Evolutionary conservation across 2,113 vertebrate genomes (phyloP).

Genomic region (Orthonyx spaldingii): DNA sequence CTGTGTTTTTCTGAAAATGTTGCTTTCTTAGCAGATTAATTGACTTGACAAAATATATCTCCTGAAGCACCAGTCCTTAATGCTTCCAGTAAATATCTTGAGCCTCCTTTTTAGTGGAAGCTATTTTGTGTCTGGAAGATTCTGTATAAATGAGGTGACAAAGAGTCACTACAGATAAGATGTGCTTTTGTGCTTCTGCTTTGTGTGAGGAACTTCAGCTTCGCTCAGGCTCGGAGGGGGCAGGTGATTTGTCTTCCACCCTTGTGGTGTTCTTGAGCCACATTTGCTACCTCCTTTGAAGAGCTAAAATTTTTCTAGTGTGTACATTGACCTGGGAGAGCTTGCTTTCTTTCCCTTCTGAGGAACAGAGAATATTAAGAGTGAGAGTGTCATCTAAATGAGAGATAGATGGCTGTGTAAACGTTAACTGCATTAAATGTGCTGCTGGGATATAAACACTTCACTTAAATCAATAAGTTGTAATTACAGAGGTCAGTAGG

Average conservation of each 20-base stretch:
- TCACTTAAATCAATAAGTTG: slow-evolving; percentile 41
- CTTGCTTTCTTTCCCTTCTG: neutral
- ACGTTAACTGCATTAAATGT: neutral
- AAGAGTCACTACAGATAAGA: neutral
- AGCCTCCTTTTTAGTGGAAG: neutral
- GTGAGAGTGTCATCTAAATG: slow-evolving; percentile 7
- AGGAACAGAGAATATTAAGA: neutral
- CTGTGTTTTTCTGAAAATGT: neutral
- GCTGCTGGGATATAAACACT: neutral
- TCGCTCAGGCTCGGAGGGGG: neutral
- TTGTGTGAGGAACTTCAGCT: neutral
- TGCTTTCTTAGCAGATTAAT: neutral
- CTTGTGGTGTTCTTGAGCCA: neutral
- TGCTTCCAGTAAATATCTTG: neutral
- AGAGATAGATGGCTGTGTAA: neutral
- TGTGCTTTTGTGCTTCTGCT: neutral
- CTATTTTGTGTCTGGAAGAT: neutral
- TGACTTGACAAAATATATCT: neutral
- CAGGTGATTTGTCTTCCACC: neutral
- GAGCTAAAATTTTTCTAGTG: neutral
- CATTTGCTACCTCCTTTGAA: neutral
- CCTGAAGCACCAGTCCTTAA: neutral
- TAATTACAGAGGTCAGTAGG: slow-evolving; percentile 19
- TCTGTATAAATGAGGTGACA: neutral
- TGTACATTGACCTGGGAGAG: neutral